Evolutionary conservation across 2,888 invertebrate genomes (phyloP), one percentile per base, ranked within the genome.

Genomic region (Eremobia ochroleuca): DNA sequence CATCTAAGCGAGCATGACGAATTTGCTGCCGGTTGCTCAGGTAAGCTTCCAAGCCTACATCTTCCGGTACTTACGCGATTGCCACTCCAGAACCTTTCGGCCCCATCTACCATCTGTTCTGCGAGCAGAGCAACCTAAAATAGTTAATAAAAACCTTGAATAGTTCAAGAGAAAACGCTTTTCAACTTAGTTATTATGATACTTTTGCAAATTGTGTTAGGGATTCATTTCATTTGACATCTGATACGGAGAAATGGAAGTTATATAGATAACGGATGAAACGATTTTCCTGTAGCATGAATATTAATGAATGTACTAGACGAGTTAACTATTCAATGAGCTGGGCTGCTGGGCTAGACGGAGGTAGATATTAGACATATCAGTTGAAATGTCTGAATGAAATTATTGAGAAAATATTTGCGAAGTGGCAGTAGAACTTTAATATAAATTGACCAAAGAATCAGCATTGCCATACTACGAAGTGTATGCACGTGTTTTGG

Each of bases 201-300:
- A 49, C 6, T 18, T 65, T 73, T 55, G 66, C 28, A 9, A 59
- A 78, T 66, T 34, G 25, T 3, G 3, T 43, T 59, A 58, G 15
- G 34, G 58, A 34, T 59, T 52, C 6, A 68, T 72, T 83, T 83
- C 68, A 61, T 68, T 78, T 59, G 64, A 69, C 58, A 83, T 72
- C 59, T 55, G 68, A 72, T 59, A 72, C 25, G 49, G 59, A 31
- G 58, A 69, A 49, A 68, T 64, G 52, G 68, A 62, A 83, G 52
- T 25, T 82, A 65, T 69, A 46, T 5, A 43, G 71, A 77, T 81
- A 82, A 15, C 43, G 40, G 66, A 61, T 78, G 46, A 71, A 77
- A 59, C 62, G 49, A n/a, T 83, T 81, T 79, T 83, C 83, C 79
- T 66, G 68, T 73, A 21, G 40, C 61, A 73, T 83, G 81, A 81